phyloP scores from a whole-genome alignment of 2,888 invertebrate genomes.

The Drosophila yooni region DNA sequence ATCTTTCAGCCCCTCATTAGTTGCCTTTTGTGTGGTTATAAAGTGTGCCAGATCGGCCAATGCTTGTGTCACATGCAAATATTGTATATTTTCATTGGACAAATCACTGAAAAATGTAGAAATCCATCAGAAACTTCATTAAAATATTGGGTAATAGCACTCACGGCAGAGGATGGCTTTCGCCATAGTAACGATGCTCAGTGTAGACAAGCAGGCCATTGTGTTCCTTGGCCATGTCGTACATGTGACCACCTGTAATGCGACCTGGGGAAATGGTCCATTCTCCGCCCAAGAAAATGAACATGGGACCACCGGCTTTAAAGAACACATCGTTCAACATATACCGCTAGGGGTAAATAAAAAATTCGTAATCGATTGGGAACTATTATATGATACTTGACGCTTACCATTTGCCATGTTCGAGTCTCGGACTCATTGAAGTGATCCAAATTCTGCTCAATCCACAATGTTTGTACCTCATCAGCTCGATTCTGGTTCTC shows the following conservation, averaged over 20 bases:
- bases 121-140: not conserved
- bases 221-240: slow-evolving; percentile 87
- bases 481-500: slow-evolving; percentile 55
- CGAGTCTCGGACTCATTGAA: slow-evolving; percentile 86
- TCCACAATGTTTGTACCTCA: slow-evolving; percentile 83
- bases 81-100: slow-evolving; percentile 87
- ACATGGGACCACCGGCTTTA: slow-evolving; percentile 86
- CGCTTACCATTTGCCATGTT: slow-evolving; percentile 86
- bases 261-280: slow-evolving; percentile 88
- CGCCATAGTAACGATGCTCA: slow-evolving; percentile 93
- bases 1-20: slow-evolving; percentile 78
- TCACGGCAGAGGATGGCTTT: slow-evolving; percentile 90
- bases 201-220: slow-evolving; percentile 89
- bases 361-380: not conserved
- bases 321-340: slow-evolving; percentile 86
- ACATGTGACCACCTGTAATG: slow-evolving; percentile 87
- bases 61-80: slow-evolving; percentile 88
- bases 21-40: slow-evolving; percentile 86
- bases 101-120: slow-evolving; percentile 85
- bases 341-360: slow-evolving; percentile 83
- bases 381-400: slow-evolving; percentile 15
- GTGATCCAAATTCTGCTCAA: slow-evolving; percentile 87
- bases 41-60: slow-evolving; percentile 89
- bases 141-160: slow-evolving; percentile 42
- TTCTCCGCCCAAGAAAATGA: slow-evolving; percentile 90